These are phyloP conservation scores for Heliconius himera DNA, from an alignment of 1,140 invertebrate species.

Conservation along the genomic window DNA sequence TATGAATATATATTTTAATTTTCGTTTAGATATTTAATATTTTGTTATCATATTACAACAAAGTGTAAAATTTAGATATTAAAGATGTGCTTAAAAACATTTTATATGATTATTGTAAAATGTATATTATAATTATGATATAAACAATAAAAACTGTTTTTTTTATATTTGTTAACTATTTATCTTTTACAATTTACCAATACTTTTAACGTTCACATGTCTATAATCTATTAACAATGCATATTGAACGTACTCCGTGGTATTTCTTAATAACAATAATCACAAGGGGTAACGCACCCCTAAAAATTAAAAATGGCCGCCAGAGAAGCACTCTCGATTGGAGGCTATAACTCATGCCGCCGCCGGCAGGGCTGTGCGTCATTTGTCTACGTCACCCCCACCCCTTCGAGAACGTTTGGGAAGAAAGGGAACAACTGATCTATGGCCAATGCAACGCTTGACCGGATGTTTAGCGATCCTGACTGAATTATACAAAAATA, in stretches of 20 bases:
- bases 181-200: neutral
- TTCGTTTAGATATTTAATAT: neutral
- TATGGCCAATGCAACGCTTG: slow-evolving; percentile 42
- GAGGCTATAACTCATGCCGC: slow-evolving; percentile 74
- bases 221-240: neutral
- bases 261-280: slow-evolving; percentile 55
- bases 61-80: too few relatives aligned
- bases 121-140: neutral
- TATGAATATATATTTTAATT: neutral
- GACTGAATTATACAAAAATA: slow-evolving; percentile 22
- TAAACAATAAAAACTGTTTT: neutral
- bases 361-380: slow-evolving; percentile 65
- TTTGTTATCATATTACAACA: too few relatives aligned
- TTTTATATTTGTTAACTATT: neutral
- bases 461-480: slow-evolving; percentile 23
- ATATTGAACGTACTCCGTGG: neutral
- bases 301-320: slow-evolving; percentile 81
- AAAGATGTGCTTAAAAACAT: too few relatives aligned
- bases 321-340: slow-evolving; percentile 70
- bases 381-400: slow-evolving; percentile 76
- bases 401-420: slow-evolving; percentile 61
- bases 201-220: neutral
- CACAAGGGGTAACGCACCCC: slow-evolving; percentile 67
- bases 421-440: slow-evolving; percentile 65
- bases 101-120: too few relatives aligned